Conservation (phyloP, 2,797 vertebrate genomes). For the Thamnophis elegans region DNA sequence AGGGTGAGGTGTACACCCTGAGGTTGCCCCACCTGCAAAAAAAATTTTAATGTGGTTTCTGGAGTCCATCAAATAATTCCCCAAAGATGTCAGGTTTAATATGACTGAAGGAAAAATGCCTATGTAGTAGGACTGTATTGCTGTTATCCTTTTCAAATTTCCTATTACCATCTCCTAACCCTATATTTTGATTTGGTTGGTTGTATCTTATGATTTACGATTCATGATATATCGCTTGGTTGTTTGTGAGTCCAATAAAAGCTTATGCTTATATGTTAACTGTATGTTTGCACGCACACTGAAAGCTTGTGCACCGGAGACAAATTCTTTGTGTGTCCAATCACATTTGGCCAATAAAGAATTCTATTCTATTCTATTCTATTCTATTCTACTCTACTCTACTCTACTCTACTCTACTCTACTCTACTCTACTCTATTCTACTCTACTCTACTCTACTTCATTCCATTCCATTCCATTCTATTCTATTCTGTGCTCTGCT, state of each 20-base stretch:
- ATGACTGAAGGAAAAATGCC: neutral
- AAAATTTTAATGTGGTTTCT: neutral
- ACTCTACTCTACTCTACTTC: too few species aligned
- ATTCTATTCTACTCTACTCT: too few species aligned
- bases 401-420: too few species aligned
- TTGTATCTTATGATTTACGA: neutral
- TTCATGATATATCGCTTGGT: neutral
- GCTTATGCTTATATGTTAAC: neutral
- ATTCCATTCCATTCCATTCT: too few species aligned
- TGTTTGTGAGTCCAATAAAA: neutral
- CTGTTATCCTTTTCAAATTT: neutral
- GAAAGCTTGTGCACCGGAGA: neutral
- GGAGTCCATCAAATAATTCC: neutral
- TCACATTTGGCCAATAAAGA: neutral
- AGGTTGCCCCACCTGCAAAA: accelerated
- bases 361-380: neutral
- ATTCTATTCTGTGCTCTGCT: too few species aligned
- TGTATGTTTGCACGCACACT: neutral
- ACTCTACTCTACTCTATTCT: too few species aligned
- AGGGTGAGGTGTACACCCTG: neutral
- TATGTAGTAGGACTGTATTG: neutral
- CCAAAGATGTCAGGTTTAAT: neutral
- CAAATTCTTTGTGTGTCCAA: neutral
- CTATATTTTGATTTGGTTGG: neutral
- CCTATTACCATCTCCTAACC: neutral